phyloP scores from a whole-genome alignment of 2,113 vertebrate species.

The Hippopotamus amphibius region DNA sequence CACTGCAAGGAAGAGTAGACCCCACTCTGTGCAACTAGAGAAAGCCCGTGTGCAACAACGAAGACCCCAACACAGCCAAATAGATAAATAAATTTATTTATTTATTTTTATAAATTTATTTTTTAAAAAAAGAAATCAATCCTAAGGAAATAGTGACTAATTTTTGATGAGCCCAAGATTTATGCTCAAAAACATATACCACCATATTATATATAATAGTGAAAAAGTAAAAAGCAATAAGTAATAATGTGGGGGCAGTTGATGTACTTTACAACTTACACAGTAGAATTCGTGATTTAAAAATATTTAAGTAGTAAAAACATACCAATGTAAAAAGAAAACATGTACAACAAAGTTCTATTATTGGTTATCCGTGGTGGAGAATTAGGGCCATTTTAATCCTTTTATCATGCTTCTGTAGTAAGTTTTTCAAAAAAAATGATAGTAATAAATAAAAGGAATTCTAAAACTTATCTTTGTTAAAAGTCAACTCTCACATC shows the following conservation, averaged over 20 bases:
- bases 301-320: constrained; percentile 33
- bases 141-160: neutral
- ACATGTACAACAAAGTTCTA: neutral
- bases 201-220: neutral
- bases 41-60: no score
- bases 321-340: neutral
- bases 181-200: neutral
- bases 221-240: constrained; percentile 40
- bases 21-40: no score
- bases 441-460: neutral
- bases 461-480: neutral
- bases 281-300: neutral
- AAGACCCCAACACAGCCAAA: no score
- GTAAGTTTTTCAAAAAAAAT: neutral
- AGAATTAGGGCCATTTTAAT: neutral
- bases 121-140: neutral
- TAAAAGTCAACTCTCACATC: constrained; percentile 13
- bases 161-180: neutral
- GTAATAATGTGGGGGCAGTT: neutral
- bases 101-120: no score
- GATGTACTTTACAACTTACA: neutral
- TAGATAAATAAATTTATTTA: no score
- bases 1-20: no score
- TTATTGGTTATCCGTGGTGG: neutral
- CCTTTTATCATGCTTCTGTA: neutral